Conservation (phyloP, 2,888 invertebrate genomes). For the Ichneumoninae sp. region DNA sequence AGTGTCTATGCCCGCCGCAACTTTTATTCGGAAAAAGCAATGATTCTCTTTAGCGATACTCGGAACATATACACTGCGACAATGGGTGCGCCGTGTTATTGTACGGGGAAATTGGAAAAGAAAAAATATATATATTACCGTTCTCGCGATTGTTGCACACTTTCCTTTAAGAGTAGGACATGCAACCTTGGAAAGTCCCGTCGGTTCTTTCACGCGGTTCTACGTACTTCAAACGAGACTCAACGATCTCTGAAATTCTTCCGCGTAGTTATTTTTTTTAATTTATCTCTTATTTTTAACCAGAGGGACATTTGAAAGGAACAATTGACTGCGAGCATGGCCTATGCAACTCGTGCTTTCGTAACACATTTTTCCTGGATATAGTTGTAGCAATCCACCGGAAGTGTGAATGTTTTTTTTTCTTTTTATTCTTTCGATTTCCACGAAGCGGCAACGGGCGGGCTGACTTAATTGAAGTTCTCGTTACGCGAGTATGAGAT, state of each 20-base stretch:
- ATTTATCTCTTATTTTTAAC: not conserved
- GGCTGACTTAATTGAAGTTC: constrained; percentile 42
- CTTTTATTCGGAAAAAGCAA: constrained; percentile 38
- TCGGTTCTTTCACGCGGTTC: not conserved
- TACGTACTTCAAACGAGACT: not conserved
- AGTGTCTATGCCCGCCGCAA: constrained; percentile 2
- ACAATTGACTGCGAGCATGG: not conserved
- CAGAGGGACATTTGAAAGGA: not conserved
- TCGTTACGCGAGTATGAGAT: constrained; percentile 48
- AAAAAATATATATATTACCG: not conserved
- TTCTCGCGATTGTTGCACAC: not conserved
- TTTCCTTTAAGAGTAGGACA: not conserved
- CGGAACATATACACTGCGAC: not conserved
- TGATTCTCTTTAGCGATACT: constrained; percentile 23
- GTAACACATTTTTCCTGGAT: constrained; percentile 27
- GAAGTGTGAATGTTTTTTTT: constrained; percentile 33
- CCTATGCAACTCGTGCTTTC: not conserved
- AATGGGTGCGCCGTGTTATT: constrained; percentile 1
- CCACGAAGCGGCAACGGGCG: constrained; percentile 35
- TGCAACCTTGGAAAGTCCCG: not conserved
- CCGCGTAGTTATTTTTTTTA: not conserved
- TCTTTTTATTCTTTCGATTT: constrained; percentile 44
- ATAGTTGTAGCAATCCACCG: constrained; percentile 17
- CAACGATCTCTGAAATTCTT: not conserved
- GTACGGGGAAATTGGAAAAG: not conserved